A percentile compares a stretch with the other conserved stretches of the same genome.
phyloP scores from a whole-genome alignment of 2,797 vertebrate species.

The Enteromius viviparus region DNA sequence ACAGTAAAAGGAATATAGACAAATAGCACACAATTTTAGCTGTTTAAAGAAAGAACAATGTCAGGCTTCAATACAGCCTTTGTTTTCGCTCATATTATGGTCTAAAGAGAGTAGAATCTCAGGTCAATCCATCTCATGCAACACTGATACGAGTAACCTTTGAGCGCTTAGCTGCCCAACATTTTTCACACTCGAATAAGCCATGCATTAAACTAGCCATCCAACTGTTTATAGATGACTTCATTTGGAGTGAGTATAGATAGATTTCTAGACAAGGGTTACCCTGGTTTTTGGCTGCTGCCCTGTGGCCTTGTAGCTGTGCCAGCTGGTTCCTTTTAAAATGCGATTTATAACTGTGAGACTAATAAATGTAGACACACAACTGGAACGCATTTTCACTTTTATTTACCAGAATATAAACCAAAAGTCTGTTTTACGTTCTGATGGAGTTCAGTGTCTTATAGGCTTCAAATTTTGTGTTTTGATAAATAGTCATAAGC shows the following conservation, averaged over 20 bases:
- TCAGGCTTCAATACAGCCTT: neutral
- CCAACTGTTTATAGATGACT: constrained; percentile 33
- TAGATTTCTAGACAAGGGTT: constrained; percentile 30
- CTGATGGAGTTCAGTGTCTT: constrained; percentile 48
- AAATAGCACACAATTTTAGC: neutral
- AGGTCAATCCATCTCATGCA: constrained; percentile 8
- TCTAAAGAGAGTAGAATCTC: neutral
- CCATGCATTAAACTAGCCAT: constrained; percentile 30
- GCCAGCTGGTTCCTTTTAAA: constrained; percentile 66
- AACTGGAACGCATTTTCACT: constrained; percentile 54
- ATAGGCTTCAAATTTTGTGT: constrained; percentile 8
- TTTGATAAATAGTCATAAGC: constrained; percentile 25
- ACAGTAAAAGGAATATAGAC: neutral
- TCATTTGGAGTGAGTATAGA: constrained; percentile 29
- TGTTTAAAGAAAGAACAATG: neutral
- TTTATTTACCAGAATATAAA: constrained; percentile 52
- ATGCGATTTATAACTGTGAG: constrained; percentile 56
- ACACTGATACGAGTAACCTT: neutral
- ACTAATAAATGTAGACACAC: constrained; percentile 58
- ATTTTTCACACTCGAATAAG: constrained; percentile 21
- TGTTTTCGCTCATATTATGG: neutral
- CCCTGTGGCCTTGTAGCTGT: constrained; percentile 43
- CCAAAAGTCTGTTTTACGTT: constrained; percentile 50
- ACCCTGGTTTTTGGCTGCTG: constrained; percentile 42
- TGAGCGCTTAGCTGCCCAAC: neutral